Conservation (phyloP, 2,797 vertebrate species). For the Poeciliopsis gracilis region DNA sequence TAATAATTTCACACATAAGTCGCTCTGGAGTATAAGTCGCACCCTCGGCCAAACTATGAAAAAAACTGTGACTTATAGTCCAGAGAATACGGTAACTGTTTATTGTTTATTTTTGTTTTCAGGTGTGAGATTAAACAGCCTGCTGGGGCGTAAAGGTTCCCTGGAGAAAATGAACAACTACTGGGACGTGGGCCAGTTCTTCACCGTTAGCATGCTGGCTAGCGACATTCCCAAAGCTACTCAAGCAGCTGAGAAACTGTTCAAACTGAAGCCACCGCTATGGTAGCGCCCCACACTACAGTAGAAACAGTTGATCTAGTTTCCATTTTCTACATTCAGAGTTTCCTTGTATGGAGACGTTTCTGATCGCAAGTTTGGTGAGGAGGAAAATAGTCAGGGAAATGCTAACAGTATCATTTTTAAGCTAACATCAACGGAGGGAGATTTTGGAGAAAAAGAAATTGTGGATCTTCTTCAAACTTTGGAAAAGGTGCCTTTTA, state of each 20-base stretch:
- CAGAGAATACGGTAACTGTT: neutral
- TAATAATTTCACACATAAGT: too few species aligned
- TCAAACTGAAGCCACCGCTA: constrained; percentile 94
- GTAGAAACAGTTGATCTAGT: neutral
- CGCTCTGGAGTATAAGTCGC: too few species aligned
- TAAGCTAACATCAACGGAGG: neutral
- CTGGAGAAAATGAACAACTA: constrained; percentile 97
- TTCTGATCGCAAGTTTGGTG: neutral
- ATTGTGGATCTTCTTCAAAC: neutral
- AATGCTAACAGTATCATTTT: neutral
- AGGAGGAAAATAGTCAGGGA: neutral
- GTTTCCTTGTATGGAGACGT: neutral
- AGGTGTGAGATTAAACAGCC: constrained; percentile 93
- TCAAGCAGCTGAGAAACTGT: constrained; percentile 93
- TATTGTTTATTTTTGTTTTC: constrained; percentile 18
- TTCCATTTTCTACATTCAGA: neutral
- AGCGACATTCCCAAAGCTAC: constrained; percentile 91
- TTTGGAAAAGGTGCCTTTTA: neutral
- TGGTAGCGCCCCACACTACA: constrained; percentile 81
- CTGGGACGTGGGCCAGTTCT: constrained; percentile 97
- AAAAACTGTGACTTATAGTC: too few species aligned
- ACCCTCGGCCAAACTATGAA: too few species aligned
- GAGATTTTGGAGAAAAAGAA: neutral
- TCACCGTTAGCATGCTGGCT: constrained; percentile 92
- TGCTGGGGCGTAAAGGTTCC: constrained; percentile 93